A percentile compares a stretch with the other conserved stretches of the same genome.
phyloP scores from a whole-genome alignment of 2,113 vertebrate species.

The Antennarius striatus region DNA sequence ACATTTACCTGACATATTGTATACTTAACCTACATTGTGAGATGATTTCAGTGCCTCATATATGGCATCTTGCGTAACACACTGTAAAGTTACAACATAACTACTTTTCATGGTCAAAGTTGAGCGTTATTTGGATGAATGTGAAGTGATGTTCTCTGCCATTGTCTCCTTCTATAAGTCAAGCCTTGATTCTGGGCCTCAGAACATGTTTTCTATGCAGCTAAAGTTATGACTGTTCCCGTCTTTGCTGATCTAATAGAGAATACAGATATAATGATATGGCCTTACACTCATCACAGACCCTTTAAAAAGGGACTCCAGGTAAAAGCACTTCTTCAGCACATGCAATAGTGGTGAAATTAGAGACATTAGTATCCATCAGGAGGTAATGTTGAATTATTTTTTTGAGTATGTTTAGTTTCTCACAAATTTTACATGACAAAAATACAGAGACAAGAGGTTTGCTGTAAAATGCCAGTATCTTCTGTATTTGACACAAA shows the following conservation, averaged over 20 bases:
- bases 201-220: slow-evolving; percentile 28
- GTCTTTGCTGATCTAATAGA: slow-evolving; percentile 23
- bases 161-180: neutral
- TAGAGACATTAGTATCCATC: neutral
- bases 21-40: slow-evolving; percentile 51
- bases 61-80: slow-evolving; percentile 1
- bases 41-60: neutral
- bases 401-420: too few species aligned
- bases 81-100: neutral
- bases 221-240: slow-evolving; percentile 4
- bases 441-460: too few species aligned
- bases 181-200: neutral
- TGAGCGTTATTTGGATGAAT: slow-evolving; percentile 1
- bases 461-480: neutral
- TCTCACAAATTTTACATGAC: too few species aligned
- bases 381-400: too few species aligned
- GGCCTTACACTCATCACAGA: slow-evolving; percentile 18
- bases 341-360: slow-evolving; percentile 32
- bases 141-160: neutral
- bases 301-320: slow-evolving; percentile 55
- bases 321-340: slow-evolving; percentile 39
- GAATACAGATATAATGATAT: slow-evolving; percentile 23
- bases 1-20: slow-evolving; percentile 55
- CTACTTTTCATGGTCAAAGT: neutral
- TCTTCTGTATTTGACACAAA: neutral